phyloP scores from a whole-genome alignment of 2,113 vertebrate species.

The Mionectes macconnelli region DNA sequence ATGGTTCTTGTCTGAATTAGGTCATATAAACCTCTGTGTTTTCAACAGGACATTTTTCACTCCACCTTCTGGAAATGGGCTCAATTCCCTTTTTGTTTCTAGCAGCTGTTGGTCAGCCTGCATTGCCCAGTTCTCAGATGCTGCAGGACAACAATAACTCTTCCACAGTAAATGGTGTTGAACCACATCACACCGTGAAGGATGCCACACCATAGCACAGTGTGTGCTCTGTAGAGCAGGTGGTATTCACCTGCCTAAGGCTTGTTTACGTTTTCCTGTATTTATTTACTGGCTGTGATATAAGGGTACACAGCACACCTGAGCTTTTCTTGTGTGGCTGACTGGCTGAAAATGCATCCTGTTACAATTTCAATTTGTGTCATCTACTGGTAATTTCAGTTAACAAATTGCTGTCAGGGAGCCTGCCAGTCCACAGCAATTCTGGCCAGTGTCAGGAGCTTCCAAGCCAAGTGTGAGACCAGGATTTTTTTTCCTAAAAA shows the following conservation, averaged over 20 bases:
- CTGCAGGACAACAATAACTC: background rate
- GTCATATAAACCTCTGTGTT: background rate
- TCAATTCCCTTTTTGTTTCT: background rate
- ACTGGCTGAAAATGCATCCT: background rate
- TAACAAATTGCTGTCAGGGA: background rate
- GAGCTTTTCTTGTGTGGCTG: background rate
- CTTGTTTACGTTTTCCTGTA: background rate
- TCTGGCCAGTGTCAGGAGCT: background rate
- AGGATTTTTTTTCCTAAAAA: background rate
- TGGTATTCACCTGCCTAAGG: background rate
- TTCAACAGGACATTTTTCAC: background rate
- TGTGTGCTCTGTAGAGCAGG: background rate
- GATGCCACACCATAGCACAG: background rate
- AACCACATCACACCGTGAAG: rapidly evolving
- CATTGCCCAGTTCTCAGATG: background rate
- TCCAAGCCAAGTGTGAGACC: background rate
- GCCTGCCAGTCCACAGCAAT: background rate
- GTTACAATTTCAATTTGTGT: background rate
- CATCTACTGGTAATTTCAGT: background rate
- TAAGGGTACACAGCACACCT: rapidly evolving
- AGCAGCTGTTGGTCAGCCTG: background rate
- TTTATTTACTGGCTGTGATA: background rate
- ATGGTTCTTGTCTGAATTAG: background rate
- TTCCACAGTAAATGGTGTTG: background rate
- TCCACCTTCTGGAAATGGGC: background rate